phyloP scores from a whole-genome alignment of 2,797 vertebrate species.

The Erpetoichthys calabaricus region DNA sequence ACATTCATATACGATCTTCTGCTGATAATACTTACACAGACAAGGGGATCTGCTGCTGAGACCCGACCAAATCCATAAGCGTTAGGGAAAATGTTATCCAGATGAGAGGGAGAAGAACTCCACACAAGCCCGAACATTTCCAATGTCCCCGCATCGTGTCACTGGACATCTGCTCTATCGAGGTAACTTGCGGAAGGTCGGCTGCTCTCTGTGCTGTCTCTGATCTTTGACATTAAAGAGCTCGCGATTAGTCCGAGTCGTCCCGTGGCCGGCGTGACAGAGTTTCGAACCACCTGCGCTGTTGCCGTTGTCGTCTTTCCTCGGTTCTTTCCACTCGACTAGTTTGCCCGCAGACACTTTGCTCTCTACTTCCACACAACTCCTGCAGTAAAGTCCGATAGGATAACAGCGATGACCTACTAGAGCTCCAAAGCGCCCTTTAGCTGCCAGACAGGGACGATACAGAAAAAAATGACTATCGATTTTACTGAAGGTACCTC shows the following conservation, averaged over 20 bases:
- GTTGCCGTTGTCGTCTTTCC: too few relatives aligned
- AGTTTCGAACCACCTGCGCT: too few relatives aligned
- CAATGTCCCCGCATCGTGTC: conserved; percentile 55
- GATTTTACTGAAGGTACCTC: conserved; percentile 41
- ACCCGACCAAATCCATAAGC: conserved; percentile 54
- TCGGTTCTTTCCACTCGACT: conserved; percentile 22
- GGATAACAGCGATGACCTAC: conserved; percentile 45
- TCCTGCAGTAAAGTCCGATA: conserved; percentile 45
- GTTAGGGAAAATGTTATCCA: conserved; percentile 54
- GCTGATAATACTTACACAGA: conserved; percentile 74
- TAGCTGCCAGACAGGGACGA: conserved; percentile 35
- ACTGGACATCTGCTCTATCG: conserved; percentile 13
- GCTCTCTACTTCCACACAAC: conserved; percentile 46
- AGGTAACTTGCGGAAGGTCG: too few relatives aligned
- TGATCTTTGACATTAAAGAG: too few relatives aligned
- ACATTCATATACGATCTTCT: too few relatives aligned
- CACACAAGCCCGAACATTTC: conserved; percentile 38
- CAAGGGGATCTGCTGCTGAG: conserved; percentile 86
- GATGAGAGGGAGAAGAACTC: conserved; percentile 51
- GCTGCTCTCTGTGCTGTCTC: too few relatives aligned
- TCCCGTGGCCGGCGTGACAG: too few relatives aligned
- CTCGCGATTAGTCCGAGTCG: too few relatives aligned
- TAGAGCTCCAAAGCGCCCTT: conserved; percentile 36
- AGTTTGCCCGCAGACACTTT: conserved; percentile 44
- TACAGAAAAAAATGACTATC: conserved; percentile 33